phyloP scores from a whole-genome alignment of 2,797 vertebrate genomes.

The Galaxias olidus region DNA sequence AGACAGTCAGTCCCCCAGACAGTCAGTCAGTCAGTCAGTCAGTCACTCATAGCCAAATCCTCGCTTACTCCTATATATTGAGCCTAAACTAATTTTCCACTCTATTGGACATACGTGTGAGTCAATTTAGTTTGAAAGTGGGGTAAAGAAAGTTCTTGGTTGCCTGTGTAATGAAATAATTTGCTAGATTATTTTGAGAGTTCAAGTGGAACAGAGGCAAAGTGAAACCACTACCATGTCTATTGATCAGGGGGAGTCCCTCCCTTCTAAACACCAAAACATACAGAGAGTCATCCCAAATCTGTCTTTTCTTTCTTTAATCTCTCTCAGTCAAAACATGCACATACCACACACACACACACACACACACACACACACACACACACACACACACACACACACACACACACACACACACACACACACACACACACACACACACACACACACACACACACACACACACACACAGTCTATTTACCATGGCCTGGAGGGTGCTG shows the following conservation, averaged over 20 bases:
- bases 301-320: too few species aligned
- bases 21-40: slow-evolving; percentile 35
- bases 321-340: too few species aligned
- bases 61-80: slow-evolving; percentile 34
- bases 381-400: too few species aligned
- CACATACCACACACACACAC: too few species aligned
- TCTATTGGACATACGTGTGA: slow-evolving; percentile 62
- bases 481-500: slow-evolving; percentile 84
- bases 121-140: slow-evolving; percentile 47
- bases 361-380: too few species aligned
- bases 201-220: slow-evolving; percentile 40
- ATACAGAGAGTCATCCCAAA: background rate
- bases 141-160: slow-evolving; percentile 21
- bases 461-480: slow-evolving; percentile 56
- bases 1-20: slow-evolving; percentile 11
- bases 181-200: slow-evolving; percentile 49
- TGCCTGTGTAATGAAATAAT: slow-evolving; percentile 51
- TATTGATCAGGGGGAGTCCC: too few species aligned
- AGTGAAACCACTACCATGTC: slow-evolving; percentile 8
- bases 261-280: too few species aligned
- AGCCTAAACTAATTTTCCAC: slow-evolving; percentile 64
- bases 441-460: background rate
- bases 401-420: too few species aligned
- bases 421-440: too few species aligned
- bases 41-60: slow-evolving; percentile 40